A percentile compares a stretch with the other conserved stretches of the same genome.
These are phyloP conservation scores for Oryzias dopingdopingensis DNA, from an alignment of 2,797 vertebrate species.

Conservation along the genomic window DNA sequence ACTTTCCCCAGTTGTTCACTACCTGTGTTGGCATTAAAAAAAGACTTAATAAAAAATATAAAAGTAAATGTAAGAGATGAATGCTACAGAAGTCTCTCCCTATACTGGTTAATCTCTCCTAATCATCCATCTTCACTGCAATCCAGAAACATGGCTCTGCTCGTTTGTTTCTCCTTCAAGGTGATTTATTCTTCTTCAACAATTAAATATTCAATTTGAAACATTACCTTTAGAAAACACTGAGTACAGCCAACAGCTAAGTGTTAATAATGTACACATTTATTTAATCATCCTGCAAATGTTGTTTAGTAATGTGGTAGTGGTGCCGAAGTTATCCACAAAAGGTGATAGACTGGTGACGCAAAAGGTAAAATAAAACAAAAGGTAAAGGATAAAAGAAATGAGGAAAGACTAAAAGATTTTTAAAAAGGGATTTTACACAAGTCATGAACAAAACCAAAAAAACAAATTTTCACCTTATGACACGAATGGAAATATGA, in stretches of 20 bases:
- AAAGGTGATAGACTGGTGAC: background rate
- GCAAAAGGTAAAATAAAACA: no score
- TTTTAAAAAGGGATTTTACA: no score
- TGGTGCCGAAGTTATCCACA: background rate
- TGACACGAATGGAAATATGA: no score
- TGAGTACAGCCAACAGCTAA: slow-evolving; percentile 2
- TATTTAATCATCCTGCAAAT: slow-evolving; percentile 1
- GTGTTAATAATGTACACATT: slow-evolving; percentile 5
- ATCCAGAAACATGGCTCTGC: slow-evolving; percentile 17
- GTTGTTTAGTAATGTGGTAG: background rate
- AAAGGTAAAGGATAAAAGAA: no score
- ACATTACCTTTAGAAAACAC: slow-evolving; percentile 4
- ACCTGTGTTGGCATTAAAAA: no score
- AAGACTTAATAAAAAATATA: background rate
- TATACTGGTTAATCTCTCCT: slow-evolving; percentile 7
- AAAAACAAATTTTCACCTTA: no score
- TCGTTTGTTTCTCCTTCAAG: slow-evolving; percentile 39
- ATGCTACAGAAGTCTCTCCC: slow-evolving; percentile 1
- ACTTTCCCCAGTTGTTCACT: no score
- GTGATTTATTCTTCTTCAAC: slow-evolving; percentile 31
- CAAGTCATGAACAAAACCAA: no score
- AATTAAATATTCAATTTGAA: slow-evolving; percentile 1
- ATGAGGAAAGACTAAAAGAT: no score
- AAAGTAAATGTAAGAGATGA: slow-evolving; percentile 4
- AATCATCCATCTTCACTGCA: slow-evolving; percentile 8